Base-by-base conservation (phyloP, 1,140 invertebrate genomes). In the Temnothorax curvispinosus region DNA sequence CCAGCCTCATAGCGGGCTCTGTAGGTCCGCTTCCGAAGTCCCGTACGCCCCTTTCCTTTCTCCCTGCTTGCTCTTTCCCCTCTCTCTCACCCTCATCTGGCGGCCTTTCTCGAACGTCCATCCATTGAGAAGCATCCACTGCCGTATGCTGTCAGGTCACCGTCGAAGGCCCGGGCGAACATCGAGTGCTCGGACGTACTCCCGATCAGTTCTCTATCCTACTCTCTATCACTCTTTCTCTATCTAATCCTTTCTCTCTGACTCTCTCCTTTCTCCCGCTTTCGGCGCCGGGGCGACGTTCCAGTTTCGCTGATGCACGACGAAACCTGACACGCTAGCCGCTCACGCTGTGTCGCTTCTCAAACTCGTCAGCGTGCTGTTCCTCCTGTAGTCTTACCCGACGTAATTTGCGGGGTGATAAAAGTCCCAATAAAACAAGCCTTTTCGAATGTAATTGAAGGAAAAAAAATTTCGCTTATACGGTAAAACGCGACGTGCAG, bases 1-100 rank as follows among this genome's bases (percentile, higher is more conserved):
- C 56, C 82, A 82, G 87, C 58, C 76, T 89, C 71, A 85, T 89
- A 71, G 74, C 72, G 41, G 85, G 32, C 60, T 52, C 38, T 76
- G 35, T 54, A 62, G 87, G 74, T 84, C 74, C 85, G 60, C 74
- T 75, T n/a, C 80, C 78, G 65, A 87, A 67, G 52, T 86, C 65
- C 64, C 58, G 76, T 86, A 71, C 54, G 41, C 32, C 27, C 56
- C n/a, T 3, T 72, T 60, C 60, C 41, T 76, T 47, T 35, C 84
- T 27, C 27, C 18, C 21, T 18, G n/a, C 21, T 11, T 54, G 38
- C 64, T 50, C 50, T 41, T 69, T 62, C 78, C 44, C 27, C 64
- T 69, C 27, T 21, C 52, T 60, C 41, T 58, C 41, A 13, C 15
- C 27, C 64, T 81, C 58, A 38, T 77, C 56, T 8, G 27, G 27